These are phyloP conservation scores for Apostichopus californicus DNA, from an alignment of 35 echinoderm and acorn worm species.

Conservation along the genomic window DNA sequence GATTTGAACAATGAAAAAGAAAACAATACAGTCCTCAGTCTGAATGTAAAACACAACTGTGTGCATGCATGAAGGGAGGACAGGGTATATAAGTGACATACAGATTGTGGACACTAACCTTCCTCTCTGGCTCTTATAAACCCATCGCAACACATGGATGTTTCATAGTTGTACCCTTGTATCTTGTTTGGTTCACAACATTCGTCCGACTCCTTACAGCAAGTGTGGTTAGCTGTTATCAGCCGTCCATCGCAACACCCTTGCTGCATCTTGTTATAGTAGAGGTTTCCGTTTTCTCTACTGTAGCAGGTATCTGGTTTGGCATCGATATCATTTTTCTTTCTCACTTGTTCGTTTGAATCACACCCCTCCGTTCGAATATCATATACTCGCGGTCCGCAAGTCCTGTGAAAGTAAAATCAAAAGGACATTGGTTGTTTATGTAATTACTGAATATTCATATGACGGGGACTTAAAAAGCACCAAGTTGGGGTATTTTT, in stretches of 20 bases:
- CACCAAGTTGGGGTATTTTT: no score
- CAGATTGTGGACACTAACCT: not conserved
- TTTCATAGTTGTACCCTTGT: slow-evolving; percentile 3
- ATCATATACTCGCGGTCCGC: not conserved
- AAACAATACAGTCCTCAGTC: no score
- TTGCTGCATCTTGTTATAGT: not conserved
- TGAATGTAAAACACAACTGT: no score
- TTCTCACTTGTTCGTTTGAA: not conserved
- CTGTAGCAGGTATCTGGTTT: not conserved
- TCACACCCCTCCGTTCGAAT: not conserved
- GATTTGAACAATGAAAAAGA: no score
- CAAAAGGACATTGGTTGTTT: no score
- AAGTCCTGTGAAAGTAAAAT: not conserved
- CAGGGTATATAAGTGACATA: no score
- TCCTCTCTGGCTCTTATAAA: no score
- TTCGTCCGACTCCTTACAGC: not conserved
- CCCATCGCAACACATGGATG: not conserved
- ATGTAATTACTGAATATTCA: no score
- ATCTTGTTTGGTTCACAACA: not conserved
- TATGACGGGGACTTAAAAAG: no score
- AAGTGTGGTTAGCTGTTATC: not conserved
- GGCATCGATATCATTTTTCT: not conserved
- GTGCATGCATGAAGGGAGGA: no score
- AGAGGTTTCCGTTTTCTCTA: not conserved
- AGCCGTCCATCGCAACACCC: slow-evolving; percentile 15